A percentile compares a stretch with the other conserved stretches of the same genome.
These are phyloP conservation scores for Temnothorax curvispinosus DNA, from an alignment of 1,140 invertebrate species.

Conservation along the genomic window DNA sequence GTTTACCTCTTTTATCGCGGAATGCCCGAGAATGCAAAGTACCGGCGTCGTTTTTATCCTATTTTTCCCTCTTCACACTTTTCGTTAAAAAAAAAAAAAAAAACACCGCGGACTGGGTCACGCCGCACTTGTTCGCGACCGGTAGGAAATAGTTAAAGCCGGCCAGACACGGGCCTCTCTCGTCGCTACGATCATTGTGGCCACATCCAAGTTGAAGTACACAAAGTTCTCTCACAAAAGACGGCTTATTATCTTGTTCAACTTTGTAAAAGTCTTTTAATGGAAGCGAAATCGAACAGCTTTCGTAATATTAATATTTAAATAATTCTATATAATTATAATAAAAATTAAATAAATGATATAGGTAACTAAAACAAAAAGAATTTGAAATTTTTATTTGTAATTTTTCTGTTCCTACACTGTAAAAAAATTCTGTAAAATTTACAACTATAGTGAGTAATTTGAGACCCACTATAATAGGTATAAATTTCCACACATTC, in stretches of 20 bases:
- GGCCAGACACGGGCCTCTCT: not conserved
- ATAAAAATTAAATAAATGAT: not conserved
- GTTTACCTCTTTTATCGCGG: conserved; percentile 76
- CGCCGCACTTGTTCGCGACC: conserved; percentile 48
- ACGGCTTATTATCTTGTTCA: conserved; percentile 27
- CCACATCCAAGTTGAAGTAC: conserved; percentile 30
- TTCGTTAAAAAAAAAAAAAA: conserved; percentile 6
- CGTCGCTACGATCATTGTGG: not conserved
- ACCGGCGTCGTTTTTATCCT: conserved; percentile 64
- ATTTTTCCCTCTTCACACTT: conserved; percentile 60
- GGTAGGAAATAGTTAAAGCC: conserved; percentile 51
- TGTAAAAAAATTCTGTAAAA: too few species aligned
- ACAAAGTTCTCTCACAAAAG: conserved; percentile 40
- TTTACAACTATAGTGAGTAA: too few species aligned
- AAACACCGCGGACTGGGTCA: conserved; percentile 35
- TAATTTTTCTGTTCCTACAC: not conserved
- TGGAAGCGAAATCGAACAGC: not conserved
- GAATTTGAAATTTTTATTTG: not conserved
- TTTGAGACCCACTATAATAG: too few species aligned
- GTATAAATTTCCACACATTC: too few species aligned
- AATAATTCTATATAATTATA: not conserved
- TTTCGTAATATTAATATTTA: not conserved
- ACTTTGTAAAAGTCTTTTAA: conserved; percentile 11
- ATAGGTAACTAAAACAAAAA: not conserved
- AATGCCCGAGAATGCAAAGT: conserved; percentile 74